Percentiles rank a stretch among this genome's conserved stretches.
Conservation (phyloP, 2,888 invertebrate species). For the Acanthosepion lycidas region DNA sequence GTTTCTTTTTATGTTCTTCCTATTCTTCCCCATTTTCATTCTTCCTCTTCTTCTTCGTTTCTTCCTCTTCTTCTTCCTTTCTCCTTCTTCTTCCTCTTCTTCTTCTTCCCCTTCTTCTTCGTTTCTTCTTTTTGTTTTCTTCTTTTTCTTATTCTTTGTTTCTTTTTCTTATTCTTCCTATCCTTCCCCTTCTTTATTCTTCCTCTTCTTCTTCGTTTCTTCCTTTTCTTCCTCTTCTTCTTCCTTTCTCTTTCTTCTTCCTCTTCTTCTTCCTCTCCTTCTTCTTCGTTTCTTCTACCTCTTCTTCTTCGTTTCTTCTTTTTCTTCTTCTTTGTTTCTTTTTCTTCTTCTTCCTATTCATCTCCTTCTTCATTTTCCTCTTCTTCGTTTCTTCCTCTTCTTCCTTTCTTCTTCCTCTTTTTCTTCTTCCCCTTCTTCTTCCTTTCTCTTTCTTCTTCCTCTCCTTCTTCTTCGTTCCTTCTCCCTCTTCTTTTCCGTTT, state of each 20-base stretch:
- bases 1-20: not conserved
- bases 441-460: too few species aligned
- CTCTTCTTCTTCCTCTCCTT: not conserved
- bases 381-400: not conserved
- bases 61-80: accelerated
- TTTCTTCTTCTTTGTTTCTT: not conserved
- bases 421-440: not conserved
- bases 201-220: not conserved
- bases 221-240: too few species aligned
- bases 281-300: not conserved
- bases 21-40: too few species aligned
- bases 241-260: not conserved
- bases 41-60: not conserved
- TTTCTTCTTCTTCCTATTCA: too few species aligned
- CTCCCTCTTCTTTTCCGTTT: too few species aligned
- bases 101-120: too few species aligned
- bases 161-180: not conserved
- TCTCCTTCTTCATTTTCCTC: not conserved
- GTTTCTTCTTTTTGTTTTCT: too few species aligned
- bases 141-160: too few species aligned
- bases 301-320: not conserved
- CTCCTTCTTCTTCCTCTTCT: not conserved
- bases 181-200: not conserved
- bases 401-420: not conserved
- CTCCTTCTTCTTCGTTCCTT: too few species aligned